Evolutionary conservation across 1,140 invertebrate genomes (phyloP), one percentile per base, ranked within the genome.

Genomic region (Heliconius eleuchia): DNA sequence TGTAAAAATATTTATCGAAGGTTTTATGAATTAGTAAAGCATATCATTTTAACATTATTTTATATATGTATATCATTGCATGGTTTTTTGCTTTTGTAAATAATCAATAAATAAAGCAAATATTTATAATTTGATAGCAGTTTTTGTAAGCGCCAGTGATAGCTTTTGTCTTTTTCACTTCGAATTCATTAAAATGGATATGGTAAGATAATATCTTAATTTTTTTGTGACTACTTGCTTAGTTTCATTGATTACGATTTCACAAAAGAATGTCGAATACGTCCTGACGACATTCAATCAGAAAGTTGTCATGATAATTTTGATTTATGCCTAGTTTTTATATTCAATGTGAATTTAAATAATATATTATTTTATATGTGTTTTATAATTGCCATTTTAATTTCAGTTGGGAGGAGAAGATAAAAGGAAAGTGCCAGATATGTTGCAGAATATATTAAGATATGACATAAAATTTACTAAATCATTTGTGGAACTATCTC

Each of bases 381-480:
- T 9, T 27, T 60, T 3, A 27, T n/a, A 27, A 6, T 27, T 60
- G 27, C 11, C 19, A 23, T 71, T 76, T 78, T 78, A 39, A 55
- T 89, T 90, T 72, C 77, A 92, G 90, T 82, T 90, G 74, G 86
- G 86, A 71, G 85, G 86, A 75, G 88, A 89, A 70, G 84, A 94
- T 9, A 96, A 96, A 87, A 92, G 96, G 74, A 83, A 95, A 82
- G 88, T 96, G 13, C 95, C 96, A 71, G 83, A 89, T 42, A 84
- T 93, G 55, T 79, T 97, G 78, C 89, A 92, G 74, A 95, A 94
- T 86, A 80, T 96, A 30, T 87, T 97, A 55, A 91, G 95, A 30
- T 87, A 95, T 76, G 97, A 98, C 95, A 94, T 94, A 5, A 92
- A 96, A 80, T 23, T 97, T 27, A 97, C 97, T 1, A 95, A 97